These are phyloP conservation scores for Dromaius novaehollandiae DNA, from an alignment of 2,113 vertebrate genomes.

Conservation along the genomic window DNA sequence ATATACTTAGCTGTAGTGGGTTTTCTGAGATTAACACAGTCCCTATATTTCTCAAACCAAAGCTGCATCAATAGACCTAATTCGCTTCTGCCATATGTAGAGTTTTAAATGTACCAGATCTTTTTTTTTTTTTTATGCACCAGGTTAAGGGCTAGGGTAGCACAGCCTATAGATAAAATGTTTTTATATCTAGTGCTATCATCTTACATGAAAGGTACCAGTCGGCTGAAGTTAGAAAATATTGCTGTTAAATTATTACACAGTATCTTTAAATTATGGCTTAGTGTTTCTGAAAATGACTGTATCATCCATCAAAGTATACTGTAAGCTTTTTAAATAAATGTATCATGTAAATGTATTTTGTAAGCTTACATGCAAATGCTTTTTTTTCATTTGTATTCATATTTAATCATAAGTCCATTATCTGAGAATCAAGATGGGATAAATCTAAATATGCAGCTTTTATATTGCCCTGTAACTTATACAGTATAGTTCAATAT, in stretches of 20 bases:
- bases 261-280: constrained; percentile 36
- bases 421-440: constrained; percentile 31
- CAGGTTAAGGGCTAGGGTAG: neutral
- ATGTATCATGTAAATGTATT: constrained; percentile 13
- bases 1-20: neutral
- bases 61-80: neutral
- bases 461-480: constrained; percentile 33
- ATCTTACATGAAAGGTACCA: neutral
- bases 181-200: neutral
- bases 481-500: constrained; percentile 31
- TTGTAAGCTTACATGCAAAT: constrained; percentile 19
- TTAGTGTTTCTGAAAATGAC: constrained; percentile 46
- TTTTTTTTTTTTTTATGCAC: neutral
- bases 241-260: constrained; percentile 52
- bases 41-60: neutral
- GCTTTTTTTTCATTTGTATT: constrained; percentile 20
- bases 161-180: neutral
- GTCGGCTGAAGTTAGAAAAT: constrained; percentile 36
- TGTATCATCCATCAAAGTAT: constrained; percentile 38
- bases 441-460: constrained; percentile 20
- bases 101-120: neutral
- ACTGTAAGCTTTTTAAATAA: constrained; percentile 30
- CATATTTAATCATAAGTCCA: constrained; percentile 33
- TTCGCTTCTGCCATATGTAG: neutral
- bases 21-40: neutral